phyloP scores from a whole-genome alignment of 2,888 invertebrate species.

The Galeruca laticollis region DNA sequence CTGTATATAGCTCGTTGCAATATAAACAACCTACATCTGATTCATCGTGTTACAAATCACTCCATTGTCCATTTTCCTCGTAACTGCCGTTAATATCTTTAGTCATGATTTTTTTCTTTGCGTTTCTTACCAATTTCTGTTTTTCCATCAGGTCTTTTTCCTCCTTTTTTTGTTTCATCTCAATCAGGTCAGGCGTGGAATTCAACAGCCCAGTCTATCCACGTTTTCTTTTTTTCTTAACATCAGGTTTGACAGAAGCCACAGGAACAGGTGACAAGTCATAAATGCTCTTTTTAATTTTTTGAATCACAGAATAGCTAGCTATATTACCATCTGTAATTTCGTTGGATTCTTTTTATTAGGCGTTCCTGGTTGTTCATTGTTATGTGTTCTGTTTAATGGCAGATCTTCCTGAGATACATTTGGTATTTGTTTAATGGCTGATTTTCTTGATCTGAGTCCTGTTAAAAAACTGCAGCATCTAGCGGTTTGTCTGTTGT shows the following conservation, averaged over 20 bases:
- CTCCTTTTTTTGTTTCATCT: slow-evolving; percentile 1
- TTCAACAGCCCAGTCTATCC: no score
- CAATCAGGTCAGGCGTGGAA: no score
- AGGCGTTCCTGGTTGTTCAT: no score
- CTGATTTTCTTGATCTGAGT: no score
- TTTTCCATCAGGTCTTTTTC: slow-evolving; percentile 9
- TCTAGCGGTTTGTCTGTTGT: slow-evolving; percentile 12
- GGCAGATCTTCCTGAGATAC: no score
- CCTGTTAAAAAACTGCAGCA: neutral
- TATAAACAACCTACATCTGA: slow-evolving; percentile 31
- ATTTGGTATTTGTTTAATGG: no score
- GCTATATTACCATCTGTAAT: no score
- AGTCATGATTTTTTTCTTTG: neutral
- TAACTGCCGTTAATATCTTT: slow-evolving; percentile 14
- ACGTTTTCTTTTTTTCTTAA: no score
- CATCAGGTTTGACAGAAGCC: neutral
- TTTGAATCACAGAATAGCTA: no score
- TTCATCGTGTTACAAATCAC: slow-evolving; percentile 3
- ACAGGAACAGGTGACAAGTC: neutral
- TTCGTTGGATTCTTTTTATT: no score
- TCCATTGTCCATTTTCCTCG: slow-evolving; percentile 20
- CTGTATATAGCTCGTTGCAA: slow-evolving; percentile 33
- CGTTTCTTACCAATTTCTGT: slow-evolving; percentile 7
- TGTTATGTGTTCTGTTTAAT: no score
- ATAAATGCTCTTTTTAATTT: no score